Evolutionary conservation across 2,888 invertebrate species (phyloP).

Genomic region (Cantharis flavilabris): DNA sequence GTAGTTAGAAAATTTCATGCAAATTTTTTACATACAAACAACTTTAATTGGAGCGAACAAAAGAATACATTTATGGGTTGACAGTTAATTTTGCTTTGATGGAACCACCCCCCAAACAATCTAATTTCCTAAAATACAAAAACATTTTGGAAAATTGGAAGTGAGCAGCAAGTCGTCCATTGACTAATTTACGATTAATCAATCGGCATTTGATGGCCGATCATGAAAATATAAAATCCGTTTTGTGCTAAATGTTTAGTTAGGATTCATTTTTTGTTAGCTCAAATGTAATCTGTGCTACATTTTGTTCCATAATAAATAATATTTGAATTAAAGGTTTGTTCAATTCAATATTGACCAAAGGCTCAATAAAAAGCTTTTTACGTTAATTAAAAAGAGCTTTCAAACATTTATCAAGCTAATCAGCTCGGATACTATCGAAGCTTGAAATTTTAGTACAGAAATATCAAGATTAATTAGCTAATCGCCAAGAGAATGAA

Average conservation of each 20-base stretch:
- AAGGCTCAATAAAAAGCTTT: neutral
- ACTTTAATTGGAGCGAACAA: slow-evolving; percentile 6
- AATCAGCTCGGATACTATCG: too few species aligned
- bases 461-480: neutral
- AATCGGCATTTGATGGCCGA: neutral
- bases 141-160: too few species aligned
- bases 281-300: neutral
- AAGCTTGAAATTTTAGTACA: too few species aligned
- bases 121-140: too few species aligned
- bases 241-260: neutral
- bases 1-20: slow-evolving; percentile 7
- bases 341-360: neutral
- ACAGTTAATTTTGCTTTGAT: slow-evolving; percentile 6
- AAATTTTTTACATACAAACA: slow-evolving; percentile 11
- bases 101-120: neutral
- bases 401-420: neutral
- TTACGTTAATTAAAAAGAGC: neutral
- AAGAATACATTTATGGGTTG: slow-evolving; percentile 7
- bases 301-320: neutral
- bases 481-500: neutral
- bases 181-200: too few species aligned
- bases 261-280: neutral
- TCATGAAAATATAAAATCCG: neutral
- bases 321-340: neutral
- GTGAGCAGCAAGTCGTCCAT: too few species aligned